Evolutionary conservation across 2,797 vertebrate species (phyloP), one percentile per base, ranked within the genome.

Genomic region (Kryptolebias ocellatus): DNA sequence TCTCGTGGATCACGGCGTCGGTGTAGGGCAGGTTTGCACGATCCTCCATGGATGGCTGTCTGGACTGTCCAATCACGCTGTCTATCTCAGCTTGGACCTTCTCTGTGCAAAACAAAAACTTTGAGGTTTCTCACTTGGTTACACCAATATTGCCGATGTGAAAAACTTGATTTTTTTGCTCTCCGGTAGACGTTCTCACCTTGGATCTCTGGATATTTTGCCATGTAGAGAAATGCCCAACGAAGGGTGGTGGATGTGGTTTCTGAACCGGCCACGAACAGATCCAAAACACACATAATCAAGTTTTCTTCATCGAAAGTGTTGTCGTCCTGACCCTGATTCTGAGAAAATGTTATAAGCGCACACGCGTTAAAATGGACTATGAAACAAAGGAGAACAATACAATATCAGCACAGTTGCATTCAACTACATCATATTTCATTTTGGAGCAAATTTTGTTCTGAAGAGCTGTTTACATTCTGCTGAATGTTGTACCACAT

Each of bases 201-300:
- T 81, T 95, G 94, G 18, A 95, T 88, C 58, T 95, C 92, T 0
- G 94, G 94, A 37, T 95, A 2, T 0, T 69, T 27, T 31, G 87
- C 80, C 94, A 96, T 91, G 31, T 87, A 95, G 0, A 95, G 91
- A 29, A 96, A 64, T 16, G 63, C 93, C 95, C 95, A 96, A 70
- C 85, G 91, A 24, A 95, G 37, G 0, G 94, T 95, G 0, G 91
- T 89, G 14, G 94, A 83, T 0, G 92, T 94, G 63, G 95, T 95
- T 79, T 95, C 94, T 0, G 94, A 93, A 24, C 95, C 95, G 0
- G 94, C 94, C 0, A 87, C 7, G 31, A 96, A 86, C 20, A 96
- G 86, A 65, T 95, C 94, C 9, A 37, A 0, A 0, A 83, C 49
- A 66, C 94, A 90, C 3, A 86, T 0, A 1, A 86, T 56, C 72